phyloP scores from a whole-genome alignment of 2,888 invertebrate species.

The Pachymerium ferrugineum region DNA sequence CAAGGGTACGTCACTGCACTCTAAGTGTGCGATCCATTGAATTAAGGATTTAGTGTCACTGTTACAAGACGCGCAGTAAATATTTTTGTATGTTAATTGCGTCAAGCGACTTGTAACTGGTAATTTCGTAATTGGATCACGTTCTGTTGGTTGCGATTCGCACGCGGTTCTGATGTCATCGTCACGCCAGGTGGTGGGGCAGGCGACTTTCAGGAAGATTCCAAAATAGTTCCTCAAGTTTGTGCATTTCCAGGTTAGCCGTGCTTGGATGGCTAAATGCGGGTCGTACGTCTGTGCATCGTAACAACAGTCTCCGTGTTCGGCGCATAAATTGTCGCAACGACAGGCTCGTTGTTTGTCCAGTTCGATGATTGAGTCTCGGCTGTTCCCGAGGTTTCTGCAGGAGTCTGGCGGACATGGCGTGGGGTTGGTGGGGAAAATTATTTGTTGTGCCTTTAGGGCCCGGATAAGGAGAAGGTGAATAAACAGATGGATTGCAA shows the following conservation, averaged over 20 bases:
- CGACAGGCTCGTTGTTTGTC: constrained; percentile 47
- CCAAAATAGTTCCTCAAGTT: constrained; percentile 47
- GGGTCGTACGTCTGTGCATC: constrained; percentile 45
- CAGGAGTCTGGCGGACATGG: not conserved
- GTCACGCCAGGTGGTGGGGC: constrained; percentile 47
- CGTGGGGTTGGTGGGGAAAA: not conserved
- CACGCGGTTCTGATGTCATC: constrained; percentile 40
- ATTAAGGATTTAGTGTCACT: constrained; percentile 43
- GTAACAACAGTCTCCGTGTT: constrained; percentile 51
- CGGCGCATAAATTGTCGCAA: constrained; percentile 49
- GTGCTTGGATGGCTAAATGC: constrained; percentile 42
- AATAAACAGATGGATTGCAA: not conserved
- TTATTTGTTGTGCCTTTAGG: not conserved
- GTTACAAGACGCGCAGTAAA: constrained; percentile 50
- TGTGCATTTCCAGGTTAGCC: constrained; percentile 45
- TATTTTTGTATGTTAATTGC: constrained; percentile 44
- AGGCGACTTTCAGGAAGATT: constrained; percentile 49
- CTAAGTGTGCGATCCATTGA: constrained; percentile 48
- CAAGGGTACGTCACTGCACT: constrained; percentile 43
- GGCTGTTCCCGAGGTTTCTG: constrained; percentile 15
- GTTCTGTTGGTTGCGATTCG: constrained; percentile 39
- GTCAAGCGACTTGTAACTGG: constrained; percentile 45
- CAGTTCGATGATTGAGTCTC: not conserved
- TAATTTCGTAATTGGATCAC: constrained; percentile 45
- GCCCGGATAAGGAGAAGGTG: not conserved